Evolutionary conservation across 2,797 vertebrate species (phyloP), one percentile per base, ranked within the genome.

Genomic region (Chelon auratus): DNA sequence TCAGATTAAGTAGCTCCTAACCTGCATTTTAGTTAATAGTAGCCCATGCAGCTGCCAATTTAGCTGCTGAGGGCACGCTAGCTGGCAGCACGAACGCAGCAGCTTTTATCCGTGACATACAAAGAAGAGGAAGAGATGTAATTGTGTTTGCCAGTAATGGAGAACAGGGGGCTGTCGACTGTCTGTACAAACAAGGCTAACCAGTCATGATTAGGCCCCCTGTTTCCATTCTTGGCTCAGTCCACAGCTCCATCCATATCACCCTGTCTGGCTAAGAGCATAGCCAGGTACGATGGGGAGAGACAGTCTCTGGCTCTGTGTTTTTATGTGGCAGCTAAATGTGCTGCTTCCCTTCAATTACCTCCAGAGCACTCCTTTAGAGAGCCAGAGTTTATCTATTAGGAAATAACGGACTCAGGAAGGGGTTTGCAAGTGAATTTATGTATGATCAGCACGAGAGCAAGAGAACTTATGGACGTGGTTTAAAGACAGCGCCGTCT

Each of bases 101-200:
- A 65, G 81, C 68, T 83, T 86, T 85, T 73, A 82, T 77, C 82
- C 64, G 61, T 18, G 10, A 53, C 76, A 89, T 75, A 81, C 75
- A 87, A 80, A 81, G 75, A 90, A 77, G 82, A 85, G 82, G 80
- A 88, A 85, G 90, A 87, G 72, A 87, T 89, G 84, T 93, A 92
- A 94, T 94, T 93, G 89, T 68, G 82, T 93, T 94, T 90, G 81
- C 87, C 85, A 83, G 82, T 92, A 93, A 93, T 90, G 82, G 87
- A 91, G 88, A 86, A 83, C 86, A 84, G 77, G 69, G 80, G 66
- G 82, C 88, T 89, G 91, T 87, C 72, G 64, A 77, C 78, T 83
- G 88, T 89, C 91, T 83, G 77, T 90, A 84, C 68, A 87, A 92
- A 93, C 77, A 61, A 85, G 78, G 82, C 87, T 90, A 92, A 91